Conservation (phyloP, 2,797 vertebrate species). For the Sebastolobus alascanus region DNA sequence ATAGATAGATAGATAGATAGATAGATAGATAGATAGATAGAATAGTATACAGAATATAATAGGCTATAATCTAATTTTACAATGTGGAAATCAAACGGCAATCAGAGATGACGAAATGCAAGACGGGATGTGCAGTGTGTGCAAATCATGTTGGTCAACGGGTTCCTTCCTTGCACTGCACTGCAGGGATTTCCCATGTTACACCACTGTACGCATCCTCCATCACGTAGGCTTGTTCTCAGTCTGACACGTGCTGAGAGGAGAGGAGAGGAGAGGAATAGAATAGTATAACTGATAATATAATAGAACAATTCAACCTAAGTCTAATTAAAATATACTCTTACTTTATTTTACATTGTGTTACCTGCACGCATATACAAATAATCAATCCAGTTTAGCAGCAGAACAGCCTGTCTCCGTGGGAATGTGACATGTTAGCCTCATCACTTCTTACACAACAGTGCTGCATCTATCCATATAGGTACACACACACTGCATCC, state of each 20-base stretch:
- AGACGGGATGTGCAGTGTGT: slow-evolving; percentile 4
- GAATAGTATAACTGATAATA: not conserved
- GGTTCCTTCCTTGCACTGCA: slow-evolving; percentile 10
- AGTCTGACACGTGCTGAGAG: slow-evolving; percentile 34
- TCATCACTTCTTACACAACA: slow-evolving; percentile 49
- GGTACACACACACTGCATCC: slow-evolving; percentile 1
- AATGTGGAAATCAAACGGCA: not conserved
- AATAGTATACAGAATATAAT: no score
- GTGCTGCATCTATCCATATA: slow-evolving; percentile 31
- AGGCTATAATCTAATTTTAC: not conserved
- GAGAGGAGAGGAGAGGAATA: not conserved
- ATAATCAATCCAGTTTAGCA: not conserved
- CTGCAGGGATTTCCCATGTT: slow-evolving; percentile 69
- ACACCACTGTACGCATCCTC: slow-evolving; percentile 41
- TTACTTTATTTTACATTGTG: not conserved
- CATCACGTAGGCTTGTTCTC: slow-evolving; percentile 67
- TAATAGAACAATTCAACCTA: not conserved
- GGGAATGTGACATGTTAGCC: slow-evolving; percentile 16
- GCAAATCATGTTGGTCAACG: slow-evolving; percentile 11
- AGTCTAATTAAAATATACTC: not conserved
- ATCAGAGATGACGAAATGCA: slow-evolving; percentile 17
- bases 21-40: not conserved
- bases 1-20: not conserved
- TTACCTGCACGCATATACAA: not conserved
- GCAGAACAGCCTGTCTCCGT: slow-evolving; percentile 8